These are phyloP conservation scores for Sialis fuliginosa DNA, from an alignment of 2,888 invertebrate genomes.

Conservation along the genomic window DNA sequence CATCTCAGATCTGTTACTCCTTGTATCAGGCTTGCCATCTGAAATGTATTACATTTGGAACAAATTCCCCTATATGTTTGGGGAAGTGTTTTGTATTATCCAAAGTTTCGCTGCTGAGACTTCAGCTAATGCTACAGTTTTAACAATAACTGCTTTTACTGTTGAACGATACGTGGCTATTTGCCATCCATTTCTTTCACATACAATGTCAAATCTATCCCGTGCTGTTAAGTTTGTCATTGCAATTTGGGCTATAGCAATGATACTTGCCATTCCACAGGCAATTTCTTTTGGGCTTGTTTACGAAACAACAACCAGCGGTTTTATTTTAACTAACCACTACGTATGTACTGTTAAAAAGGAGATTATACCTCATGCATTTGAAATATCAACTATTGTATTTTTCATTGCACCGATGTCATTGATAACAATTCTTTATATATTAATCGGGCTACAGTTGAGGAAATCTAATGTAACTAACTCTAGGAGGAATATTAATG, in stretches of 20 bases:
- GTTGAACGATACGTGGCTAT: conserved; percentile 79
- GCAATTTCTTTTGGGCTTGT: conserved; percentile 65
- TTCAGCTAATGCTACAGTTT: conserved; percentile 69
- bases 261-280: conserved; percentile 58
- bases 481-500: conserved; percentile 17
- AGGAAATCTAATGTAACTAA: conserved; percentile 19
- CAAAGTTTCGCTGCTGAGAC: conserved; percentile 66
- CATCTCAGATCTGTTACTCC: conserved; percentile 54
- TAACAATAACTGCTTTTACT: conserved; percentile 77
- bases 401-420: conserved; percentile 42
- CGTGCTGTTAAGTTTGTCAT: conserved; percentile 58
- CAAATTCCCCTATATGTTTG: conserved; percentile 54
- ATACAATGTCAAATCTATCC: conserved; percentile 68
- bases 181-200: conserved; percentile 67
- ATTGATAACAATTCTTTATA: conserved; percentile 36
- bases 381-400: conserved; percentile 34
- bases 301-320: conserved; percentile 23
- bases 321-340: conserved; percentile 15
- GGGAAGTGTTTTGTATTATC: conserved; percentile 58
- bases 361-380: conserved; percentile 25
- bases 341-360: conserved; percentile 22
- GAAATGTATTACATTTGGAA: conserved; percentile 64
- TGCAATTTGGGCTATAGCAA: conserved; percentile 60
- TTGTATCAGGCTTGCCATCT: conserved; percentile 60
- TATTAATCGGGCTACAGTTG: conserved; percentile 26